phyloP scores from a whole-genome alignment of 2,888 invertebrate genomes.

The Agrotis clavis region DNA sequence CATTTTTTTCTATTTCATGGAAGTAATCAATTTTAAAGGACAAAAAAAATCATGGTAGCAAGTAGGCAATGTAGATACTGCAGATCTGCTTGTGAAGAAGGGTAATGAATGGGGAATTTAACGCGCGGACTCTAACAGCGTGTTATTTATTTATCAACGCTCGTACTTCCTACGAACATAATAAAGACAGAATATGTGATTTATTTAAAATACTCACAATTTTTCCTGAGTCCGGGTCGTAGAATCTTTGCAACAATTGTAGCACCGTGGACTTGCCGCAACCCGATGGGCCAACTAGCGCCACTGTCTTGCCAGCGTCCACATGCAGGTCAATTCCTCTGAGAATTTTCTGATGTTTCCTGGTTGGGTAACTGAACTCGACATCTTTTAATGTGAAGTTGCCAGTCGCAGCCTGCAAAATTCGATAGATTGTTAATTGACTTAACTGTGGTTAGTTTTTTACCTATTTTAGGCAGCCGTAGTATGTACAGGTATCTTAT shows the following conservation, averaged over 20 bases:
- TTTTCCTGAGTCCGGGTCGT: slow-evolving; percentile 93
- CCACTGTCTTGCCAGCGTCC: slow-evolving; percentile 94
- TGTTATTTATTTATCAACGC: background rate
- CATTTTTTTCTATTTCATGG: background rate
- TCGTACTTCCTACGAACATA: background rate
- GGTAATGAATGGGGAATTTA: background rate
- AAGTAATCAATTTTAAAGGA: background rate
- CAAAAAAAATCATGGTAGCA: too few relatives aligned
- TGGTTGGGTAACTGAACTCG: slow-evolving; percentile 95
- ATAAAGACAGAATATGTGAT: background rate
- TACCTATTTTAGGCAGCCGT: too few relatives aligned
- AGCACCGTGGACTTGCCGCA: slow-evolving; percentile 96
- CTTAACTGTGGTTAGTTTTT: background rate
- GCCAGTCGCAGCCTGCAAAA: slow-evolving; percentile 91
- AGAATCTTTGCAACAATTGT: slow-evolving; percentile 95
- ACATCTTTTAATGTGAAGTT: slow-evolving; percentile 93
- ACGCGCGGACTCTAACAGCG: background rate
- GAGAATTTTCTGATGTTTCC: slow-evolving; percentile 93
- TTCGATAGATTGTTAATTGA: background rate
- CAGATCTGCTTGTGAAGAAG: background rate
- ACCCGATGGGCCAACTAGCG: slow-evolving; percentile 94
- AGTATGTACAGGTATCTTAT: too few relatives aligned
- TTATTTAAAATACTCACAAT: slow-evolving; percentile 73
- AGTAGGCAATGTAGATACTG: background rate
- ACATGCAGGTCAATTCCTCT: slow-evolving; percentile 93